Evolutionary conservation across 92 coral and sea anemone genomes (phyloP).

Genomic region (Parazoanthus swiftii): DNA sequence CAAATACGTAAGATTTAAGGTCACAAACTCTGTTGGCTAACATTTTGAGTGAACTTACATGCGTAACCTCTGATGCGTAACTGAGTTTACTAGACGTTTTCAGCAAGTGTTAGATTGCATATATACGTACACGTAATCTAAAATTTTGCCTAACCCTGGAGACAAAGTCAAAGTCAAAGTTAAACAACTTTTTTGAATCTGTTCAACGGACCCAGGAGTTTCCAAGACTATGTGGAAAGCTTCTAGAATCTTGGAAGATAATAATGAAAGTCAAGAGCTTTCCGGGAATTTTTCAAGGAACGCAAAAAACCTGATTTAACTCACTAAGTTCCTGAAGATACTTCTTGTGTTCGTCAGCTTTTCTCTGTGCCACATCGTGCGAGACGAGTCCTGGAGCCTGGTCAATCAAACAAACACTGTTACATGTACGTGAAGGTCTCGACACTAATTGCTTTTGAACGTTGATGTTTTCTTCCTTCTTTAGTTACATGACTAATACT

Average conservation of each 20-base stretch:
- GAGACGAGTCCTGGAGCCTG: slow-evolving; percentile 97
- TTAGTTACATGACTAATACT: no score
- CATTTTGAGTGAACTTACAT: no score
- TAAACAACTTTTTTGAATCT: background rate
- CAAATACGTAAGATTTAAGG: no score
- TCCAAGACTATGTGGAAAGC: background rate
- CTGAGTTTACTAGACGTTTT: no score
- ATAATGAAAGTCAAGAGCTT: background rate
- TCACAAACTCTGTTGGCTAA: no score
- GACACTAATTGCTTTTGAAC: no score
- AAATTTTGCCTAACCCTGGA: no score
- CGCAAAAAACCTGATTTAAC: background rate
- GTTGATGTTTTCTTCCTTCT: no score
- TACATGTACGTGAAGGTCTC: background rate
- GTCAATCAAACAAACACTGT: background rate
- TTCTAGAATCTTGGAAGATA: background rate
- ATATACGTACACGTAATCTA: no score
- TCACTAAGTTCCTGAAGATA: slow-evolving; percentile 89
- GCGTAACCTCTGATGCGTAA: no score
- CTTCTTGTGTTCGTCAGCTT: slow-evolving; percentile 63
- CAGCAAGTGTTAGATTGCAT: no score
- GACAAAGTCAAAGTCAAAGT: no score
- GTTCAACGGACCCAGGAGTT: background rate
- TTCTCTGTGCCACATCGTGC: slow-evolving; percentile 69
- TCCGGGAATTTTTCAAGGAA: background rate